A percentile compares a stretch with the other conserved stretches of the same genome.
phyloP scores from a whole-genome alignment of 2,797 vertebrate species.

The Artibeus jamaicensis region DNA sequence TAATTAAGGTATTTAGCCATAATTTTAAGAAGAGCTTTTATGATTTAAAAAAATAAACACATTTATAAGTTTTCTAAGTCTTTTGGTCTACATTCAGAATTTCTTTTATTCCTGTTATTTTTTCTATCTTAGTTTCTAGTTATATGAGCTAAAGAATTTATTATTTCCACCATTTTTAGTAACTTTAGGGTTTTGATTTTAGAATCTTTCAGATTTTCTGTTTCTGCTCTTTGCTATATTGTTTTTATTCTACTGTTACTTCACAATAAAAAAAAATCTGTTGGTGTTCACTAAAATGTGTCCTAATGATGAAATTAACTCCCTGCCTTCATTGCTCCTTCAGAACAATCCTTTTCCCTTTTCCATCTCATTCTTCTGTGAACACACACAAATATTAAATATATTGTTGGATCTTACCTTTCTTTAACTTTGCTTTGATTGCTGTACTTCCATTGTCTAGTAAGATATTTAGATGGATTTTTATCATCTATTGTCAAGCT shows the following conservation, averaged over 20 bases:
- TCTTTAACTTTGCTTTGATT: background rate
- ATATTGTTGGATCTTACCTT: background rate
- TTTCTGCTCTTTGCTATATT: background rate
- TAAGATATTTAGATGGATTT: background rate
- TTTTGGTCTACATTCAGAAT: conserved; percentile 7
- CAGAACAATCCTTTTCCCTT: background rate
- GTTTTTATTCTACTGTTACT: background rate
- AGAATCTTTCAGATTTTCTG: background rate
- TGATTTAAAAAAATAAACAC: conserved; percentile 34
- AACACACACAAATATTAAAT: background rate
- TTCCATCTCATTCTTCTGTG: background rate
- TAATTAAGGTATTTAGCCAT: conserved; percentile 54
- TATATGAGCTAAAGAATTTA: background rate
- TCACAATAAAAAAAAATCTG: background rate
- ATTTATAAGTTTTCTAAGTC: conserved; percentile 14
- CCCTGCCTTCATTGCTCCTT: background rate
- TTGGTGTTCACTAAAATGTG: background rate
- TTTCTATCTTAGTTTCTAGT: background rate
- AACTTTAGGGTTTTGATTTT: background rate
- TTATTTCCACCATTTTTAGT: background rate
- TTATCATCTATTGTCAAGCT: background rate
- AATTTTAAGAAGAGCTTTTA: conserved; percentile 49
- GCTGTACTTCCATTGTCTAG: background rate
- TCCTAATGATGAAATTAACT: background rate
- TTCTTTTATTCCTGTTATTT: conserved; percentile 28